A percentile compares a stretch with the other conserved stretches of the same genome.
Conservation (phyloP, 2,888 invertebrate genomes). For the Pinctada fucata region DNA sequence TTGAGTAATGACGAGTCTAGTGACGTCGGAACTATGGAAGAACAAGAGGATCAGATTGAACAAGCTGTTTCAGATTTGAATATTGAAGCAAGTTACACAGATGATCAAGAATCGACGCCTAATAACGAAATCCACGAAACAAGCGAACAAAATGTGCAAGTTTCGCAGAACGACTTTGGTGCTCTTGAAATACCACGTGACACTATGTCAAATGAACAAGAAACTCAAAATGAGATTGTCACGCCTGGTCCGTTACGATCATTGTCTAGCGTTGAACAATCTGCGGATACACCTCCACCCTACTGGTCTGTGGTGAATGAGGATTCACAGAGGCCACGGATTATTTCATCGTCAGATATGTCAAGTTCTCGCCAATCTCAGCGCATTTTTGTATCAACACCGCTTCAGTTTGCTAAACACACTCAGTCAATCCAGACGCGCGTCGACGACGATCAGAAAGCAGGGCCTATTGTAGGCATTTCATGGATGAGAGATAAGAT, state of each 20-base stretch:
- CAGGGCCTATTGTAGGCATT: slow-evolving; percentile 25
- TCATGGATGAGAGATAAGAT: slow-evolving; percentile 23
- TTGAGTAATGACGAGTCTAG: not conserved
- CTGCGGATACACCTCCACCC: not conserved
- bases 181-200: not conserved
- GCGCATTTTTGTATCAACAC: not conserved
- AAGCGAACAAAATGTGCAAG: not conserved
- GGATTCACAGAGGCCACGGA: not conserved
- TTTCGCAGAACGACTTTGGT: not conserved
- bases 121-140: not conserved
- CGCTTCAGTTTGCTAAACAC: slow-evolving; percentile 13
- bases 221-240: not conserved
- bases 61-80: not conserved
- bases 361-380: not conserved
- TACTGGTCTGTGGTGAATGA: not conserved
- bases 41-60: not conserved
- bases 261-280: not conserved
- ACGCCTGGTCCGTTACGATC: not conserved
- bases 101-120: not conserved
- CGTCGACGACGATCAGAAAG: not conserved
- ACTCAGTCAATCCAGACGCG: slow-evolving; percentile 3
- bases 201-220: not conserved
- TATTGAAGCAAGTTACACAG: not conserved
- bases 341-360: not conserved
- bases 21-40: not conserved